Conservation (phyloP, 92 coral and sea anemone genomes). For the Epizoanthus rinbou region DNA sequence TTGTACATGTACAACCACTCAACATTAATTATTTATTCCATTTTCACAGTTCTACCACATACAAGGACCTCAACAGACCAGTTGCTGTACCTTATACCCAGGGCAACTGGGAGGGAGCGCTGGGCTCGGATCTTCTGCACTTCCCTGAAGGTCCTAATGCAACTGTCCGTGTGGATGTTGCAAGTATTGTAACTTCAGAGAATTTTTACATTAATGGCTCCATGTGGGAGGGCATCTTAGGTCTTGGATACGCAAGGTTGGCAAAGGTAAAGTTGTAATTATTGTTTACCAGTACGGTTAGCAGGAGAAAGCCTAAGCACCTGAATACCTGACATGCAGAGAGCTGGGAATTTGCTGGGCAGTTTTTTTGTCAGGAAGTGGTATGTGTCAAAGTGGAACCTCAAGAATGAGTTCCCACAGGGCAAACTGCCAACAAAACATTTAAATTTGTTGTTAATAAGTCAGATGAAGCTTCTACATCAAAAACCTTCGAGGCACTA, state of each 20-base stretch:
- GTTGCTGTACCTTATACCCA: slow-evolving; percentile 97
- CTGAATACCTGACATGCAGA: not conserved
- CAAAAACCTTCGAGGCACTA: too few species aligned
- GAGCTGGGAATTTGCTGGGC: too few species aligned
- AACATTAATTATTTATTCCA: not conserved
- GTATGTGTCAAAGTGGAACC: not conserved
- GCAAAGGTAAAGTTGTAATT: slow-evolving; percentile 71
- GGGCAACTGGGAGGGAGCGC: slow-evolving; percentile 97
- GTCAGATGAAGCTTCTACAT: too few species aligned
- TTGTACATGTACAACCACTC: too few species aligned
- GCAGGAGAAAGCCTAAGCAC: not conserved
- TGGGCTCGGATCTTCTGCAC: slow-evolving; percentile 91
- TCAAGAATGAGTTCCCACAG: too few species aligned
- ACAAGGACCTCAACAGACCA: slow-evolving; percentile 74
- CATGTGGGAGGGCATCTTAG: slow-evolving; percentile 99
- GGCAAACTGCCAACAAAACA: too few species aligned
- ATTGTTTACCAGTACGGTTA: too few species aligned
- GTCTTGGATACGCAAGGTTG: slow-evolving; percentile 91
- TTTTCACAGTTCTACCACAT: slow-evolving; percentile 70
- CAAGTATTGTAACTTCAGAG: slow-evolving; percentile 88
- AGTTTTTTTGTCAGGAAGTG: too few species aligned
- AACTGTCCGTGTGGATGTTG: slow-evolving; percentile 96
- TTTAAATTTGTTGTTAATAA: too few species aligned
- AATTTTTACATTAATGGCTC: slow-evolving; percentile 99
- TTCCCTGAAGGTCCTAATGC: slow-evolving; percentile 99